phyloP scores from a whole-genome alignment of 2,888 invertebrate genomes.

The Dicranocentrus wangi region DNA sequence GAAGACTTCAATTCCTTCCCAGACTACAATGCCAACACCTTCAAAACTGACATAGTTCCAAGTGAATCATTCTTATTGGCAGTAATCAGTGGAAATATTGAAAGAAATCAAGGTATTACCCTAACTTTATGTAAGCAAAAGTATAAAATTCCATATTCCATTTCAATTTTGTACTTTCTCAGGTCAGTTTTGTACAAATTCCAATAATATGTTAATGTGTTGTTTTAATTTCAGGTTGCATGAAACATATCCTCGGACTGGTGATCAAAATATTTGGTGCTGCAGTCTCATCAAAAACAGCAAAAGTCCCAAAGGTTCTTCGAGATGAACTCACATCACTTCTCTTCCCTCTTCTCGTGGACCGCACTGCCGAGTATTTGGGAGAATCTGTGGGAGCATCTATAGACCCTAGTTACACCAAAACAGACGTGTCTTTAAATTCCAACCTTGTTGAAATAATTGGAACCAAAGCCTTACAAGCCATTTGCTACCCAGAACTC shows the following conservation, averaged over 20 bases:
- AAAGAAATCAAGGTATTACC: conserved; percentile 78
- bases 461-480: conserved; percentile 59
- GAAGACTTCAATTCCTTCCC: conserved; percentile 69
- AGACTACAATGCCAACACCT: conserved; percentile 63
- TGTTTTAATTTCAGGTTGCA: conserved; percentile 61
- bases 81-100: conserved; percentile 82
- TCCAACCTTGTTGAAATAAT: conserved; percentile 67
- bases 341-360: conserved; percentile 68
- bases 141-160: neutral
- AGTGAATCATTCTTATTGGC: conserved; percentile 88
- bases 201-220: too few species aligned
- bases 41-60: conserved; percentile 82
- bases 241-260: conserved; percentile 81
- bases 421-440: conserved; percentile 69
- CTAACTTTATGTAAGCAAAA: conserved; percentile 64
- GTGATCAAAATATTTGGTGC: conserved; percentile 78
- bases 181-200: too few species aligned
- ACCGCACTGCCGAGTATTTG: conserved; percentile 70
- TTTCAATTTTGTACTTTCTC: too few species aligned
- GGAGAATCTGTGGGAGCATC: conserved; percentile 69
- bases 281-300: conserved; percentile 74
- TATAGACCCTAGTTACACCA: conserved; percentile 66
- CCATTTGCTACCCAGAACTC: conserved; percentile 64
- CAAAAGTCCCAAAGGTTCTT: conserved; percentile 67
- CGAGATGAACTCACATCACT: conserved; percentile 64